phyloP scores from a whole-genome alignment of 2,888 invertebrate genomes.

The Oscheius sp. region DNA sequence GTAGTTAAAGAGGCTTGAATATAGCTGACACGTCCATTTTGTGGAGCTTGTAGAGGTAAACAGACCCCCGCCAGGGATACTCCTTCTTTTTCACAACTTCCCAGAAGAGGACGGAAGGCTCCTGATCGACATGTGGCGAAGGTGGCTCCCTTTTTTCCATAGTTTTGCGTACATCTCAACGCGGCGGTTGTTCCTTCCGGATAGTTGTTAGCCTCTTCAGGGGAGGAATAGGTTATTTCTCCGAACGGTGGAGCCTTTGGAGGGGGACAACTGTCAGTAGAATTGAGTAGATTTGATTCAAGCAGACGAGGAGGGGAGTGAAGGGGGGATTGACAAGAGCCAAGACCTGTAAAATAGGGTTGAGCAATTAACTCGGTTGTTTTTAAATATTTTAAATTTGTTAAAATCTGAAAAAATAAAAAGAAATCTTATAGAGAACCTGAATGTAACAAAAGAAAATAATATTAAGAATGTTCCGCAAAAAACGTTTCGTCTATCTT shows the following conservation, averaged over 20 bases:
- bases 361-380: not conserved
- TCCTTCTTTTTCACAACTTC: conserved; percentile 37
- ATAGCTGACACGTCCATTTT: conserved; percentile 36
- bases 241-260: conserved; percentile 49
- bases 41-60: conserved; percentile 41
- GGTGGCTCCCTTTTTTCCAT: conserved; percentile 32
- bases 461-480: too few species aligned
- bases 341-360: conserved; percentile 20
- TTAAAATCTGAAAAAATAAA: too few species aligned
- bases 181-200: conserved; percentile 26
- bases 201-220: conserved; percentile 3
- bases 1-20: conserved; percentile 37
- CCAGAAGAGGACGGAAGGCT: conserved; percentile 49
- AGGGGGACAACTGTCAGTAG: conserved; percentile 32
- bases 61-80: conserved; percentile 32
- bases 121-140: conserved; percentile 46
- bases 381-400: not conserved
- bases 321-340: conserved; percentile 1
- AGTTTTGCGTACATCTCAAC: conserved; percentile 16
- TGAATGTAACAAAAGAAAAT: too few species aligned
- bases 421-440: too few species aligned
- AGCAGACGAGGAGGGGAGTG: conserved; percentile 10
- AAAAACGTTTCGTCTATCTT: not conserved
- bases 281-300: not conserved
- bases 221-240: conserved; percentile 37